phyloP scores from a whole-genome alignment of 2,113 vertebrate genomes.

The Antennarius striatus region DNA sequence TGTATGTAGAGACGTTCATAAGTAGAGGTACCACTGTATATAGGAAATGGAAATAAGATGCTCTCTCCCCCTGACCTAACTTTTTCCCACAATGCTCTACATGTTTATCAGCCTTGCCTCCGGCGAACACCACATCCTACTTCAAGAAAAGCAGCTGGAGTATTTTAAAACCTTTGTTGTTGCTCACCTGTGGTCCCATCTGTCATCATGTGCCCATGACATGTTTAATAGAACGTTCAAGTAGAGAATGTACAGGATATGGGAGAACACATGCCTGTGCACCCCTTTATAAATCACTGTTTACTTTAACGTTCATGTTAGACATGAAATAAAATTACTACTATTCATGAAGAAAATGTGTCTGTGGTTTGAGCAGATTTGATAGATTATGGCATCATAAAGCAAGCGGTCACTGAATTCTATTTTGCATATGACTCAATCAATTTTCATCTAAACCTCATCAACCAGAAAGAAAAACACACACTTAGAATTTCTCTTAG shows the following conservation, averaged over 20 bases:
- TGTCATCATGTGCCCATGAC: conserved; percentile 8
- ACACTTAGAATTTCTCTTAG: too few species aligned
- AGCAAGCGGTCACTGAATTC: too few species aligned
- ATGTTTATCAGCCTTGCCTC: conserved; percentile 35
- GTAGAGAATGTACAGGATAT: too few species aligned
- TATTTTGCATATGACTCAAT: too few species aligned
- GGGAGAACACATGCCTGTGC: too few species aligned
- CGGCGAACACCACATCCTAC: conserved; percentile 13
- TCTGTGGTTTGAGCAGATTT: not conserved
- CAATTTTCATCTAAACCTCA: too few species aligned
- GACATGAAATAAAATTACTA: too few species aligned
- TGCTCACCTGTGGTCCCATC: conserved; percentile 3
- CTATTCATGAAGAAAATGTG: not conserved
- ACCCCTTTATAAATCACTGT: too few species aligned
- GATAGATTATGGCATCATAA: not conserved
- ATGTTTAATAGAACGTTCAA: conserved; percentile 3
- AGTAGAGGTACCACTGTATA: not conserved
- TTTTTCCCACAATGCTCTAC: not conserved
- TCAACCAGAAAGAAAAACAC: too few species aligned
- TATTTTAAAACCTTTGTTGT: conserved; percentile 11
- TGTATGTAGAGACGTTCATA: too few species aligned
- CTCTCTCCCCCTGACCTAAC: conserved; percentile 22
- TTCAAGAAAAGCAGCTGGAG: conserved; percentile 12
- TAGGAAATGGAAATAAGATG: conserved; percentile 34
- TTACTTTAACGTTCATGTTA: too few species aligned